phyloP scores from a whole-genome alignment of 1,140 invertebrate genomes.

The Coenobita brevimanus region DNA sequence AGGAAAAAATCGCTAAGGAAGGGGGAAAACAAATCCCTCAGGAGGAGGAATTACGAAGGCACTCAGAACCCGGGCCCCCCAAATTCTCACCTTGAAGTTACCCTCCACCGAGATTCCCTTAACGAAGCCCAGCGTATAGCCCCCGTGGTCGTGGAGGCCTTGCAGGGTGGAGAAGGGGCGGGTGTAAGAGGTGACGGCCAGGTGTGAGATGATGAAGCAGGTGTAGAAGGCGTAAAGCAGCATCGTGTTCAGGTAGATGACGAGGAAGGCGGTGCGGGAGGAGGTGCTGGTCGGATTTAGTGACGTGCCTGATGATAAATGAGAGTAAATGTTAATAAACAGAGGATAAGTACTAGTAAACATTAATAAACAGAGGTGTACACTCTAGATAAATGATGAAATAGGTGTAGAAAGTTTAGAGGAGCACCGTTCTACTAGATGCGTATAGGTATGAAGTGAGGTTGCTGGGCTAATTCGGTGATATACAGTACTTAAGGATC shows the following conservation, averaged over 20 bases:
- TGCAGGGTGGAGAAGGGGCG: slow-evolving; percentile 29
- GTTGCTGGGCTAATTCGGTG: too few species aligned
- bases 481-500: too few species aligned
- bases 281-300: not conserved
- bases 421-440: too few species aligned
- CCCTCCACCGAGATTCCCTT: slow-evolving; percentile 36
- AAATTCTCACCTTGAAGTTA: not conserved
- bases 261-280: not conserved
- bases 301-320: slow-evolving; percentile 16
- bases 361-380: not conserved
- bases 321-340: not conserved
- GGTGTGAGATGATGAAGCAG: slow-evolving; percentile 35
- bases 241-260: slow-evolving; percentile 36
- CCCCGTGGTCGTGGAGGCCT: not conserved
- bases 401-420: too few species aligned
- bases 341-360: too few species aligned
- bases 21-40: not conserved
- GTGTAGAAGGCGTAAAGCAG: slow-evolving; percentile 39
- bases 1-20: too few species aligned
- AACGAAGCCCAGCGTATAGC: slow-evolving; percentile 2
- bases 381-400: too few species aligned
- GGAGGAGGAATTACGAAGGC: not conserved
- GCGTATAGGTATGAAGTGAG: too few species aligned
- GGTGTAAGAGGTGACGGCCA: slow-evolving; percentile 1
- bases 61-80: not conserved